Percentiles rank a stretch among this genome's conserved stretches.
Conservation (phyloP, 2,888 invertebrate species). For the Criorhina ranunculi region DNA sequence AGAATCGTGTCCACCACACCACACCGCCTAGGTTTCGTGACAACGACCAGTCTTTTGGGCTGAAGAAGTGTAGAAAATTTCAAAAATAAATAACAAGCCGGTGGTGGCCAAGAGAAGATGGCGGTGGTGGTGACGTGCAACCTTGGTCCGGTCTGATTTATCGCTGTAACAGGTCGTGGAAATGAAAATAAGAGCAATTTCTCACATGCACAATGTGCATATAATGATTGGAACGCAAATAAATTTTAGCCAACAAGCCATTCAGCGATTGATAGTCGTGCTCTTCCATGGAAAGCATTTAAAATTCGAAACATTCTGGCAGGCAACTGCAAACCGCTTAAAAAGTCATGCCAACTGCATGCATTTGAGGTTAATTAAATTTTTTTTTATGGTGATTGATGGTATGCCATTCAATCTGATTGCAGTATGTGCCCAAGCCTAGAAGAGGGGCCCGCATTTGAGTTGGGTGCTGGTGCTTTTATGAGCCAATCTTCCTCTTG, state of each 20-base stretch:
- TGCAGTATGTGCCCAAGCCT: conserved; percentile 41
- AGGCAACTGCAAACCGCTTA: conserved; percentile 24
- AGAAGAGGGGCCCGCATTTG: conserved; percentile 21
- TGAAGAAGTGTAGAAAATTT: conserved; percentile 13
- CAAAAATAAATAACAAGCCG: conserved; percentile 35
- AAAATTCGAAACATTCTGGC: conserved; percentile 16
- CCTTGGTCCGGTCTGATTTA: conserved; percentile 60
- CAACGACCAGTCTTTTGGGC: conserved; percentile 35
- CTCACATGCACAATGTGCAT: conserved; percentile 32
- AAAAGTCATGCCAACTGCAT: conserved; percentile 40
- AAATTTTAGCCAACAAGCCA: conserved; percentile 14
- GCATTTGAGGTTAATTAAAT: conserved; percentile 65
- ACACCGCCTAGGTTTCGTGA: conserved; percentile 46
- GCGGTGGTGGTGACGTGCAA: conserved; percentile 23
- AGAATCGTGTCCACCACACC: conserved; percentile 45
- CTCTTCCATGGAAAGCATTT: conserved; percentile 12
- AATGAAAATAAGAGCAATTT: conserved; percentile 24
- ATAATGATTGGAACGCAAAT: conserved; percentile 19
- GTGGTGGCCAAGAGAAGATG: conserved; percentile 51
- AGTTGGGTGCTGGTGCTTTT: background rate
- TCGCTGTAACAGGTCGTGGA: conserved; percentile 37
- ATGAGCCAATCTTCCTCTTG: conserved; percentile 31
- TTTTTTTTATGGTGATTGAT: conserved; percentile 56
- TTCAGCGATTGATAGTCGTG: conserved; percentile 25
- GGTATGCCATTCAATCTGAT: conserved; percentile 52